phyloP scores from a whole-genome alignment of 2,888 invertebrate species.

The Hemithea aestivaria region DNA sequence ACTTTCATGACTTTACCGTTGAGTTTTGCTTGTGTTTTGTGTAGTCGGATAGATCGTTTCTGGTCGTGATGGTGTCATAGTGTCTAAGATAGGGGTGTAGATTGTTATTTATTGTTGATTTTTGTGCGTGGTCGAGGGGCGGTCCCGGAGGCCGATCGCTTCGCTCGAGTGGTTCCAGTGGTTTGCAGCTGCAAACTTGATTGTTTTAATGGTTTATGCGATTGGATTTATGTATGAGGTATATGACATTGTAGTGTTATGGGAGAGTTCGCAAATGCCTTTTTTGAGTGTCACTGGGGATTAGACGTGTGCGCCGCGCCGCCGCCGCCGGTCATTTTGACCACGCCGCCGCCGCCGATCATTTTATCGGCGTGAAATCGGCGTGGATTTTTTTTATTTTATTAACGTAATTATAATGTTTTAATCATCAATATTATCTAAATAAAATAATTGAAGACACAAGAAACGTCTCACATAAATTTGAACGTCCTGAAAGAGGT shows the following conservation, averaged over 20 bases:
- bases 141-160: constrained; percentile 66
- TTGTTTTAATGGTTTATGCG: constrained; percentile 71
- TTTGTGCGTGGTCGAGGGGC: constrained; percentile 68
- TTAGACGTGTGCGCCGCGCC: no score
- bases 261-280: constrained; percentile 41
- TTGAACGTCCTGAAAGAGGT: no score
- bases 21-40: constrained; percentile 25
- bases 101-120: constrained; percentile 79
- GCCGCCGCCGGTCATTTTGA: no score
- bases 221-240: constrained; percentile 49
- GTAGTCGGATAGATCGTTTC: constrained; percentile 33
- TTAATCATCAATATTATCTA: no score
- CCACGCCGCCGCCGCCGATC: no score
- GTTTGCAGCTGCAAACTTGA: constrained; percentile 62
- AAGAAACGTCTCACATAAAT: no score
- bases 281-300: not conserved
- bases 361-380: no score
- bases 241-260: constrained; percentile 29
- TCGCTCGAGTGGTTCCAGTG: constrained; percentile 55
- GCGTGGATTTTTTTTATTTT: no score
- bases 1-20: constrained; percentile 19
- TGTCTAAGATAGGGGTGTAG: constrained; percentile 77
- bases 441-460: no score
- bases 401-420: no score
- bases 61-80: constrained; percentile 43